Evolutionary conservation across 37 sponge, comb jelly and placozoan genomes (phyloP).

Genomic region (Cladorhizidae sp.): DNA sequence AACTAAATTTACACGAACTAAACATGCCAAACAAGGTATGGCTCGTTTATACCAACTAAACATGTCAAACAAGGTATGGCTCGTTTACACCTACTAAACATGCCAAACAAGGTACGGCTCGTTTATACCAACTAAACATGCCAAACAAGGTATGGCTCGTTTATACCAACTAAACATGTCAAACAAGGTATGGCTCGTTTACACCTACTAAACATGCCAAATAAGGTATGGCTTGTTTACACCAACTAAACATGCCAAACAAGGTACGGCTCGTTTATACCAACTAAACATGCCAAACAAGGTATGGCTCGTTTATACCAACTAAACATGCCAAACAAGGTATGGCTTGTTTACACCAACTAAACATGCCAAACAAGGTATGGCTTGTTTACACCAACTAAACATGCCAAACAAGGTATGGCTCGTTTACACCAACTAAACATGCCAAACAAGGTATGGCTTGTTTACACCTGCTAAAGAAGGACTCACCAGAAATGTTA

Average conservation of each 20-base stretch:
- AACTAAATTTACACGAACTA: too few relatives aligned
- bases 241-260: conserved; percentile 28
- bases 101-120: neutral
- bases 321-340: conserved; percentile 25
- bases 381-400: too few relatives aligned
- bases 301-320: too few relatives aligned
- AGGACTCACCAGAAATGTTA: conserved; percentile 50
- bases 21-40: too few relatives aligned
- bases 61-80: neutral
- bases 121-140: conserved; percentile 46
- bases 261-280: too few relatives aligned
- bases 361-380: neutral
- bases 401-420: neutral
- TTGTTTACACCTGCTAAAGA: neutral
- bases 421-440: too few relatives aligned
- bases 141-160: too few relatives aligned
- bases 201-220: too few relatives aligned
- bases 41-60: conserved; percentile 22
- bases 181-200: too few relatives aligned
- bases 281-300: conserved; percentile 27
- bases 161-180: conserved; percentile 39
- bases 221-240: too few relatives aligned
- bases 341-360: too few relatives aligned
- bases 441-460: too few relatives aligned
- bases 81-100: conserved; percentile 56